Conservation (phyloP, 2,888 invertebrate genomes). For the Parthenolecanium corni region DNA sequence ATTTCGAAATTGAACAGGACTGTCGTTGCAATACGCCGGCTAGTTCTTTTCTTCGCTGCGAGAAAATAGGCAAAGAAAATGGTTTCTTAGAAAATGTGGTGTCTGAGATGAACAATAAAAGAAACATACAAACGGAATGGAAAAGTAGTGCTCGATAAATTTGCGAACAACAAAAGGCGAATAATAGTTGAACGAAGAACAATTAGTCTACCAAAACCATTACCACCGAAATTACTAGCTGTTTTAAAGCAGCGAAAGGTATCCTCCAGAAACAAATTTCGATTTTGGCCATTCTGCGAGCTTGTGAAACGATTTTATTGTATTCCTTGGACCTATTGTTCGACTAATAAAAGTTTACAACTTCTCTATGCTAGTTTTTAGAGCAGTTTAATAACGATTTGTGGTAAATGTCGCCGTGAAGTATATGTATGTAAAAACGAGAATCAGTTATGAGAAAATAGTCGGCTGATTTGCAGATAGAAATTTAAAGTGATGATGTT, state of each 20-base stretch:
- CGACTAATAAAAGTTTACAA: slow-evolving; percentile 14
- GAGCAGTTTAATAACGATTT: too few species aligned
- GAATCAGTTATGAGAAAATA: too few species aligned
- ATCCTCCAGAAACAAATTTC: neutral
- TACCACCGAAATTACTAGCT: slow-evolving; percentile 11
- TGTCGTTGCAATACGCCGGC: too few species aligned
- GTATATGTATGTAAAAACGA: too few species aligned
- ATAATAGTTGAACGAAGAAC: slow-evolving; percentile 23
- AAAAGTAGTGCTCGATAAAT: slow-evolving; percentile 12
- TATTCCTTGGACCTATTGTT: slow-evolving; percentile 15
- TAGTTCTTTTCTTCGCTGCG: neutral
- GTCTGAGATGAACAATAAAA: neutral
- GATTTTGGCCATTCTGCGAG: slow-evolving; percentile 9
- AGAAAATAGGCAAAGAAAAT: neutral
- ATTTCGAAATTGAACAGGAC: too few species aligned
- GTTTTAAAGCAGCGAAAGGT: neutral
- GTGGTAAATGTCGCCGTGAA: too few species aligned
- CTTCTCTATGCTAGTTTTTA: neutral
- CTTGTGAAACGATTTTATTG: slow-evolving; percentile 13
- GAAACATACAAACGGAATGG: neutral
- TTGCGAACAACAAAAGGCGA: slow-evolving; percentile 6
- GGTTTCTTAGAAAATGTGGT: neutral
- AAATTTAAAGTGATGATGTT: too few species aligned
- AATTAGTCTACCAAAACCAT: slow-evolving; percentile 18
- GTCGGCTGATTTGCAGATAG: too few species aligned